Evolutionary conservation across 1,140 invertebrate species (phyloP).

Genomic region (Meloidogyne exigua): DNA sequence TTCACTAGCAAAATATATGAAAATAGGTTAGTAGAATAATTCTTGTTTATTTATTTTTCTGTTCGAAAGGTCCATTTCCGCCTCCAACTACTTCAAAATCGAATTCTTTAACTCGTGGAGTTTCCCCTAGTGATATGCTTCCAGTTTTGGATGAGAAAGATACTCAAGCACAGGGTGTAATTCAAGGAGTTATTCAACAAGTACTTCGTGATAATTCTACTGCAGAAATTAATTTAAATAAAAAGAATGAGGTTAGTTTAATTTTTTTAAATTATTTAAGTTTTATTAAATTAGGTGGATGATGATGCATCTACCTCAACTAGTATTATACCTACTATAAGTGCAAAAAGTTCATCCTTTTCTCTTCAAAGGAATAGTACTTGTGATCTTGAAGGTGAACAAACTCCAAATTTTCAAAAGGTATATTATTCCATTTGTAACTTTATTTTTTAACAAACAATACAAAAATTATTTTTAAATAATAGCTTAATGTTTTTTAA

Average conservation of each 20-base stretch:
- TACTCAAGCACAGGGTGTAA: slow-evolving; percentile 31
- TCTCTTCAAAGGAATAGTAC: neutral
- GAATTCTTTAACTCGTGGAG: slow-evolving; percentile 52
- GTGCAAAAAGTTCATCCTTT: neutral
- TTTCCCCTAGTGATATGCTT: slow-evolving; percentile 46
- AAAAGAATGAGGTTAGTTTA: neutral
- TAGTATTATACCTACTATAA: slow-evolving; percentile 5
- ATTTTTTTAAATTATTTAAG: neutral
- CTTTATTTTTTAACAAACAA: neutral
- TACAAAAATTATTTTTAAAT: too few relatives aligned
- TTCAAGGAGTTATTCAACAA: slow-evolving; percentile 56
- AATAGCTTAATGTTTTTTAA: too few relatives aligned
- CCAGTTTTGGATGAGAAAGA: slow-evolving; percentile 49
- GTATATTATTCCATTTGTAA: neutral
- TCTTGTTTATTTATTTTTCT: neutral
- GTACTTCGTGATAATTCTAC: slow-evolving; percentile 18
- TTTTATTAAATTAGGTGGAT: neutral
- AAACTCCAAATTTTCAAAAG: neutral
- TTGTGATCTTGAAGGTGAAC: neutral
- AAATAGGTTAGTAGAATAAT: slow-evolving; percentile 22
- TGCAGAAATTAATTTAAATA: neutral
- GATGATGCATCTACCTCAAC: neutral
- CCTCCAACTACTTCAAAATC: slow-evolving; percentile 48
- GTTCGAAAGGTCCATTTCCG: slow-evolving; percentile 48
- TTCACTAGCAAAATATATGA: slow-evolving; percentile 52